phyloP scores from a whole-genome alignment of 2,113 vertebrate species.

The Pachycephala philippinensis region DNA sequence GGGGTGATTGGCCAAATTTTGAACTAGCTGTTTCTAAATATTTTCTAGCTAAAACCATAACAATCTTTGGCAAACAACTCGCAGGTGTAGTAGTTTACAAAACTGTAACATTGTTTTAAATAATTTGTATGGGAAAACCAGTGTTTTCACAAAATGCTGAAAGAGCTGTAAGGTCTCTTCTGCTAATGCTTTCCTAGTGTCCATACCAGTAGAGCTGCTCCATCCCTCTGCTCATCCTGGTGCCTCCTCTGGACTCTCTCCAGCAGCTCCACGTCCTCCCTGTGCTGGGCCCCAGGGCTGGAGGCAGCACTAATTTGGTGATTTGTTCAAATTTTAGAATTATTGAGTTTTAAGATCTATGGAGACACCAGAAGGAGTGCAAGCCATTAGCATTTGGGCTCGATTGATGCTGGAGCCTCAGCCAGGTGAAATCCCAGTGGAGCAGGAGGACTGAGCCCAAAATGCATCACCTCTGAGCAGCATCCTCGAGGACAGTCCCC shows the following conservation, averaged over 20 bases:
- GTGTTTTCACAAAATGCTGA: too few relatives aligned
- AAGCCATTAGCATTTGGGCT: neutral
- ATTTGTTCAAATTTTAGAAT: neutral
- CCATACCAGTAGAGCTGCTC: neutral
- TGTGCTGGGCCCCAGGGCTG: neutral
- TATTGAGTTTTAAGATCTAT: neutral
- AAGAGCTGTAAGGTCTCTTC: too few relatives aligned
- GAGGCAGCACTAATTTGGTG: neutral
- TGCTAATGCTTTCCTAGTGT: too few relatives aligned
- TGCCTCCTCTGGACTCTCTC: neutral
- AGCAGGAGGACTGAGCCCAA: neutral
- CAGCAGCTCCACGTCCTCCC: neutral
- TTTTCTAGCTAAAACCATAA: too few relatives aligned
- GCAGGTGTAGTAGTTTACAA: too few relatives aligned
- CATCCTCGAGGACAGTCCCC: neutral
- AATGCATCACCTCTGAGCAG: neutral
- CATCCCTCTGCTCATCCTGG: neutral
- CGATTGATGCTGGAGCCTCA: neutral
- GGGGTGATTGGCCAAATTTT: too few relatives aligned
- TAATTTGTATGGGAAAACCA: too few relatives aligned
- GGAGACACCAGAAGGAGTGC: neutral
- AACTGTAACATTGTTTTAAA: too few relatives aligned
- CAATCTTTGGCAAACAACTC: too few relatives aligned
- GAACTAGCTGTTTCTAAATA: too few relatives aligned
- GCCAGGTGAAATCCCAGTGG: neutral